These are phyloP conservation scores for Melanostoma scalare DNA, from an alignment of 2,888 invertebrate species.

Conservation along the genomic window DNA sequence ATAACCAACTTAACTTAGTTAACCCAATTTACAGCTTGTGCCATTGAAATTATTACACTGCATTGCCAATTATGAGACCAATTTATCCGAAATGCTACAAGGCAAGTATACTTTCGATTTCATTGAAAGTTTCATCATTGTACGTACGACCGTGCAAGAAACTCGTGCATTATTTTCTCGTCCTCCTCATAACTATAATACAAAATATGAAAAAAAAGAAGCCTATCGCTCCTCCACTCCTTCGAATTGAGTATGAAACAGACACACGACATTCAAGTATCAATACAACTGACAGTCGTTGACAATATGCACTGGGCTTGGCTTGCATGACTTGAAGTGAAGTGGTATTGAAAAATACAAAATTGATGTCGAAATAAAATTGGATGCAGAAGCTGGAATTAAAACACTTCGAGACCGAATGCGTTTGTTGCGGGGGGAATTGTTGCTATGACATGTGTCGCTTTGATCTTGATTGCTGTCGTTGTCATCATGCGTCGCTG, in stretches of 20 bases:
- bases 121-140: neutral
- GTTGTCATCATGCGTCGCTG: no score
- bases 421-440: slow-evolving; percentile 42
- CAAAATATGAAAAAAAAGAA: slow-evolving; percentile 5
- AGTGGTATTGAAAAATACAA: neutral
- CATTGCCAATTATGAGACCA: slow-evolving; percentile 38
- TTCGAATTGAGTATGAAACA: slow-evolving; percentile 18
- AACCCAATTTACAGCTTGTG: slow-evolving; percentile 49
- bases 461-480: slow-evolving; percentile 56
- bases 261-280: slow-evolving; percentile 12
- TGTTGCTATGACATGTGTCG: slow-evolving; percentile 60
- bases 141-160: slow-evolving; percentile 1
- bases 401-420: slow-evolving; percentile 11
- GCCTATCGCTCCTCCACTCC: slow-evolving; percentile 29
- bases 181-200: slow-evolving; percentile 28
- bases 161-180: slow-evolving; percentile 4
- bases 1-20: slow-evolving; percentile 47
- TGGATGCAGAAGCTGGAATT: slow-evolving; percentile 34
- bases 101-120: slow-evolving; percentile 41
- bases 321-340: slow-evolving; percentile 17
- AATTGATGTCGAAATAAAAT: slow-evolving; percentile 30
- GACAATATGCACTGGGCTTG: slow-evolving; percentile 49
- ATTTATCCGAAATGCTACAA: slow-evolving; percentile 6
- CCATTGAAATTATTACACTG: slow-evolving; percentile 45
- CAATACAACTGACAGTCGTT: slow-evolving; percentile 38